phyloP scores from a whole-genome alignment of 2,113 vertebrate genomes.

The Acanthisitta chloris region DNA sequence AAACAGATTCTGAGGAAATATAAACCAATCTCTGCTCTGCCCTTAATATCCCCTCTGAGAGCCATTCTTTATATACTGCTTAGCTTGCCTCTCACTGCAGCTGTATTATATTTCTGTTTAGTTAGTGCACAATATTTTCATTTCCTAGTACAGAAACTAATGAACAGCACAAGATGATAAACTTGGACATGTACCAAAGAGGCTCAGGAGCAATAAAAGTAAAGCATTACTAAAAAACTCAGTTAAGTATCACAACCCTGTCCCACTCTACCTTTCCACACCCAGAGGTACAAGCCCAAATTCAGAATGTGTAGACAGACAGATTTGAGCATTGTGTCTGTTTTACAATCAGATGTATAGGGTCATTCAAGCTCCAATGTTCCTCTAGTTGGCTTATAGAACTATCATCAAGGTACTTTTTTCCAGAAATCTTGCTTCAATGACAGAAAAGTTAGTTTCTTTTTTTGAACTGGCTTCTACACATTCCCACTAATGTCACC shows the following conservation, averaged over 20 bases:
- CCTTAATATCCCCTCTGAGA: constrained; percentile 28
- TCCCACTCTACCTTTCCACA: background rate
- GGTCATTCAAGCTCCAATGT: background rate
- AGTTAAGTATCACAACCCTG: background rate
- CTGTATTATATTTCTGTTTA: background rate
- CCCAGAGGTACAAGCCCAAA: background rate
- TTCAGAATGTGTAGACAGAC: background rate
- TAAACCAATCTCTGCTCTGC: constrained; percentile 18
- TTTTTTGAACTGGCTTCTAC: background rate
- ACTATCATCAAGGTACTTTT: background rate
- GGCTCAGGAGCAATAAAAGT: background rate
- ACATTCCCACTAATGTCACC: background rate
- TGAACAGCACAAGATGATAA: background rate
- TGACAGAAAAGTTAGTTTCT: background rate
- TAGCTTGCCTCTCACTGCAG: background rate
- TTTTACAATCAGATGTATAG: background rate
- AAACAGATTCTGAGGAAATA: constrained; percentile 44
- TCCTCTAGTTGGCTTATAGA: background rate
- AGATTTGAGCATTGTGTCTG: background rate
- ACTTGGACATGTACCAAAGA: background rate
- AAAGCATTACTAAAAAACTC: background rate
- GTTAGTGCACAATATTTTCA: background rate
- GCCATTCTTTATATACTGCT: background rate
- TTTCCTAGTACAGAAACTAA: background rate
- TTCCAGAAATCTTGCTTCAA: background rate